phyloP scores from a whole-genome alignment of 64 coral and sea anemone genomes.

The Montipora capricornis region DNA sequence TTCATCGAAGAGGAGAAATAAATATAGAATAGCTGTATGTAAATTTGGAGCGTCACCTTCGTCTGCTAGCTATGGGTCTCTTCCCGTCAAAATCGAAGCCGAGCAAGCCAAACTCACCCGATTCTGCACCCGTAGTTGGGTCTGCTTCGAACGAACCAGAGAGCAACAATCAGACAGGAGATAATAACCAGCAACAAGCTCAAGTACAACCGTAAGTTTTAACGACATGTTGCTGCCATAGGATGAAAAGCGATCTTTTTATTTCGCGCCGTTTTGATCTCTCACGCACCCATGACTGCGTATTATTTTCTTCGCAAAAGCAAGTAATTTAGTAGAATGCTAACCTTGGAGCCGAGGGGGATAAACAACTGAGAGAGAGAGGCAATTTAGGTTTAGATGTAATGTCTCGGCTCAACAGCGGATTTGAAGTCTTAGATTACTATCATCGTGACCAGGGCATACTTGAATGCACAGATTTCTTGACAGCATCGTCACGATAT shows the following conservation, averaged over 20 bases:
- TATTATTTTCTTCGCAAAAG: not conserved
- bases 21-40: not conserved
- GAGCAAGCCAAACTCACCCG: not conserved
- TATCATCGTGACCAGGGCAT: too few species aligned
- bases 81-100: conserved; percentile 2
- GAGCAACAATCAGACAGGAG: not conserved
- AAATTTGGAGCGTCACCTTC: not conserved
- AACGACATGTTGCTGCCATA: too few species aligned
- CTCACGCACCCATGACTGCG: not conserved
- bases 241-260: not conserved
- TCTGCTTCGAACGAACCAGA: not conserved
- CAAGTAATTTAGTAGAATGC: too few species aligned
- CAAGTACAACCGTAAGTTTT: not conserved
- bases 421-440: too few species aligned
- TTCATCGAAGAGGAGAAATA: not conserved
- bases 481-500: too few species aligned
- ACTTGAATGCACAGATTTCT: too few species aligned
- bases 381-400: too few species aligned
- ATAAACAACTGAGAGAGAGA: too few species aligned
- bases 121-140: not conserved
- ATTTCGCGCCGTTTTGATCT: not conserved
- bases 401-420: too few species aligned
- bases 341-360: too few species aligned
- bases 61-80: not conserved
- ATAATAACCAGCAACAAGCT: not conserved